Percentiles rank a stretch among this genome's conserved stretches.
Evolutionary conservation across 2,797 vertebrate species (phyloP).

Genomic region (Psittacula derbiana): DNA sequence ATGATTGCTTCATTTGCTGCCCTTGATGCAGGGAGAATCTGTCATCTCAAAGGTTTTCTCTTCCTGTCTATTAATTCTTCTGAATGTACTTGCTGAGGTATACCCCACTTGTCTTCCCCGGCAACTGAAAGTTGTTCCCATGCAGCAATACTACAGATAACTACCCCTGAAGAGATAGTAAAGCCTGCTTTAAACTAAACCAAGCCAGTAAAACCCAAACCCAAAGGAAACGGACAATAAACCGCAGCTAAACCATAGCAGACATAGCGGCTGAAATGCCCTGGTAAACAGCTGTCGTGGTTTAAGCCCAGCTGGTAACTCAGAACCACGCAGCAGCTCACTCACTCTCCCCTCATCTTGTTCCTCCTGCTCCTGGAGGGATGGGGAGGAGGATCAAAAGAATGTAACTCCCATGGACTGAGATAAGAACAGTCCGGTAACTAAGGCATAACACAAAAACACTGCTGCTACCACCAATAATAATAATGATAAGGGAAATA

Average conservation of each 20-base stretch:
- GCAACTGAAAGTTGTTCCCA: background rate
- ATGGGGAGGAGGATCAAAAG: background rate
- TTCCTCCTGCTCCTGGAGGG: background rate
- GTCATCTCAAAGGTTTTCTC: background rate
- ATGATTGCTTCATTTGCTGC: slow-evolving; percentile 15
- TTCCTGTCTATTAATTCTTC: background rate
- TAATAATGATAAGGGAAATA: no score
- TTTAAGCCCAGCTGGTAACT: background rate
- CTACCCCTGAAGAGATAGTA: background rate
- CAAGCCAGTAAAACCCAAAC: background rate
- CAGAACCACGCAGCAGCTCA: background rate
- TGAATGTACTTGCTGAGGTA: background rate
- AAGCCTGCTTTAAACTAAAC: background rate
- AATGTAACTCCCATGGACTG: background rate
- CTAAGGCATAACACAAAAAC: background rate
- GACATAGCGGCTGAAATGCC: background rate
- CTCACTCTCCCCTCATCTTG: background rate
- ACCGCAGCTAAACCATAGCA: background rate
- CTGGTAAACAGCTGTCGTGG: background rate
- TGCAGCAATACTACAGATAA: background rate
- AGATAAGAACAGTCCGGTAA: background rate
- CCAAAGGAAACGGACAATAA: background rate
- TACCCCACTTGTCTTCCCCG: background rate
- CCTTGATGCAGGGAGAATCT: background rate
- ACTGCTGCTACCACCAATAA: no score